Percentiles rank a stretch among this genome's conserved stretches.
Conservation (phyloP, 2,888 invertebrate genomes). For the Octonoba sinensis region DNA sequence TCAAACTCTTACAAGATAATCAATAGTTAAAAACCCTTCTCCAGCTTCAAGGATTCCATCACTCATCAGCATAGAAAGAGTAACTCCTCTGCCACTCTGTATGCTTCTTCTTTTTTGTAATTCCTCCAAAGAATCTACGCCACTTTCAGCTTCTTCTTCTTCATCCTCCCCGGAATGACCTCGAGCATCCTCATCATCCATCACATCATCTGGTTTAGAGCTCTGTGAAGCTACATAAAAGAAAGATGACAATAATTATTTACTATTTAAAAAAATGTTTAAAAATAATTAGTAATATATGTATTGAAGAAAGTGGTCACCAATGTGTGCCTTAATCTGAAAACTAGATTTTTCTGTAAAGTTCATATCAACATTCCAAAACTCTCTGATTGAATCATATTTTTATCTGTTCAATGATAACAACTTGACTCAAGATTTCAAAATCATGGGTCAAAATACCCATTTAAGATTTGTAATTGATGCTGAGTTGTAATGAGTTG, state of each 20-base stretch:
- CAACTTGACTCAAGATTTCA: too few species aligned
- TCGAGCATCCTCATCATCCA: conserved; percentile 48
- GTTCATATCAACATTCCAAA: too few species aligned
- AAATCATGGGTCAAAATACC: too few species aligned
- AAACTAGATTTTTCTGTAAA: too few species aligned
- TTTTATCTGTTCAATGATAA: too few species aligned
- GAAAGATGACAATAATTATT: neutral
- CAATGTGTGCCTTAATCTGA: too few species aligned
- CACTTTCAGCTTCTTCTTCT: conserved; percentile 47
- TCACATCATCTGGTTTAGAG: conserved; percentile 54
- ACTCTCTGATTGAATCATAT: too few species aligned
- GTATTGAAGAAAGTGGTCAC: too few species aligned
- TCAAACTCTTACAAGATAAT: conserved; percentile 79
- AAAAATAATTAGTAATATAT: too few species aligned
- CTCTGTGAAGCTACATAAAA: conserved; percentile 38
- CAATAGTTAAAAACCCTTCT: conserved; percentile 86
- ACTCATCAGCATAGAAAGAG: conserved; percentile 86
- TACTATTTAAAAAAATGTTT: too few species aligned
- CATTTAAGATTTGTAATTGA: too few species aligned
- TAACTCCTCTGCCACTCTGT: conserved; percentile 72
- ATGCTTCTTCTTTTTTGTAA: conserved; percentile 59
- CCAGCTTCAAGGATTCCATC: conserved; percentile 88
- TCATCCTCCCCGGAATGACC: conserved; percentile 49
- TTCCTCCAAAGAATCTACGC: conserved; percentile 46
- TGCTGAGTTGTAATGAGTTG: too few species aligned